Evolutionary conservation across 2,888 invertebrate genomes (phyloP), one percentile per base, ranked within the genome.

Genomic region (Rotaria magnacalcarata): DNA sequence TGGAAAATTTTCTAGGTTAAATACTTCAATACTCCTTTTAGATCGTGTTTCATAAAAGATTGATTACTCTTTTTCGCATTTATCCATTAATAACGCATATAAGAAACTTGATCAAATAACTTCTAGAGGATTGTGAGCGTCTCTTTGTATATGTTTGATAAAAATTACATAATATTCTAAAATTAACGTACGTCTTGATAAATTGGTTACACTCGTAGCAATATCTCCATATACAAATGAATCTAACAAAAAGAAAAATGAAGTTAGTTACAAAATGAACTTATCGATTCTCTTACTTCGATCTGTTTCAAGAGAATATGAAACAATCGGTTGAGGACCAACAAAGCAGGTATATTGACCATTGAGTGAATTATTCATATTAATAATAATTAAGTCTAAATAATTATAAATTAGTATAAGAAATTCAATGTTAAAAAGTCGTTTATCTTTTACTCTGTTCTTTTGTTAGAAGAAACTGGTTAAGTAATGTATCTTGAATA

Each of bases 281-380:
- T 56, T n/a, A 75, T 52, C 54, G 16, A 21, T 16, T 16, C 47
- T 60, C 21, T 86, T 85, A 84, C 60, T 27, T 75, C 84, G 50
- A 50, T 86, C 85, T 47, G 80, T 80, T 43, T 80, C 80, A n/a
- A 80, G 47, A 47, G 80, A 47, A 80, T 80, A 80, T 8, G 80
- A 47, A 47, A 80, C 47, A 24, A 80, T 80, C 24, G 80, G 80
- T 47, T 80, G 80, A 80, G 47, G 21, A 80, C 24, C 43, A 7
- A 85, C 58, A 85, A 75, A 85, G 58, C 86, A 86, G n/a, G 85
- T 85, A 52, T 86, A 86, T 21, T 85, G 56, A 8, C 86, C 86
- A 75, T 85, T 85, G 16, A 75, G 52, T 27, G 85, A 80, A 24
- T 19, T 75, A 60, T 86, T 86, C 43, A 85, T 75, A 58, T 43